phyloP scores from a whole-genome alignment of 2,888 invertebrate genomes.

The Mystacides longicornis region DNA sequence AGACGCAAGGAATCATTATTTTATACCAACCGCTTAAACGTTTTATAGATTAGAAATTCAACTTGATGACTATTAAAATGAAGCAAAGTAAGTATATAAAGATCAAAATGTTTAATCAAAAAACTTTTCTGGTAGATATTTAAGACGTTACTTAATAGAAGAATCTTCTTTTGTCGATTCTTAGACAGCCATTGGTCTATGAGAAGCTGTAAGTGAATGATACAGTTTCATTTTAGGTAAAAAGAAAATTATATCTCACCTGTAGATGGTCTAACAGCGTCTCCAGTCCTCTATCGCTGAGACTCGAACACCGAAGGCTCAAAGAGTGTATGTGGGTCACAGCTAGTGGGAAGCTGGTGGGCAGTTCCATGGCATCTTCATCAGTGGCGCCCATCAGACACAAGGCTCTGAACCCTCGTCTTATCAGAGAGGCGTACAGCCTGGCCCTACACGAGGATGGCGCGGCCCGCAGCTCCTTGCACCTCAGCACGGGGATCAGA shows the following conservation, averaged over 20 bases:
- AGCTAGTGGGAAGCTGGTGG: slow-evolving; percentile 75
- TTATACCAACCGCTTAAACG: too few relatives aligned
- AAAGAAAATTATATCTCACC: slow-evolving; percentile 41
- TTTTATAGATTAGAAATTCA: too few relatives aligned
- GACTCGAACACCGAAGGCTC: slow-evolving; percentile 79
- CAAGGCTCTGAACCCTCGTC: slow-evolving; percentile 79
- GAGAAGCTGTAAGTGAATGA: too few relatives aligned
- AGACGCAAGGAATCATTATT: too few relatives aligned
- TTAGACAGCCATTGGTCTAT: too few relatives aligned
- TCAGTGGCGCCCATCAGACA: slow-evolving; percentile 81
- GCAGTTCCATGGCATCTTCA: slow-evolving; percentile 82
- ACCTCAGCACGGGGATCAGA: slow-evolving; percentile 76
- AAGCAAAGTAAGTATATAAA: too few relatives aligned
- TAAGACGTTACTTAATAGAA: too few relatives aligned
- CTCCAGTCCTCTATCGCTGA: slow-evolving; percentile 87
- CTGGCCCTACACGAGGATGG: slow-evolving; percentile 36
- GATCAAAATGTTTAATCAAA: too few relatives aligned
- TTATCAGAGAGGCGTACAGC: slow-evolving; percentile 72
- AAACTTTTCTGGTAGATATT: too few relatives aligned
- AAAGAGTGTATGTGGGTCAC: slow-evolving; percentile 79
- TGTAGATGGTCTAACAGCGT: slow-evolving; percentile 80
- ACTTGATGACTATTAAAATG: too few relatives aligned
- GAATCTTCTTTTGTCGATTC: too few relatives aligned
- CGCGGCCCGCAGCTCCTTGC: slow-evolving; percentile 68
- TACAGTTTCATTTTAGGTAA: too few relatives aligned